Conservation (phyloP, 2,113 vertebrate genomes). For the Poeciliopsis retropinna region DNA sequence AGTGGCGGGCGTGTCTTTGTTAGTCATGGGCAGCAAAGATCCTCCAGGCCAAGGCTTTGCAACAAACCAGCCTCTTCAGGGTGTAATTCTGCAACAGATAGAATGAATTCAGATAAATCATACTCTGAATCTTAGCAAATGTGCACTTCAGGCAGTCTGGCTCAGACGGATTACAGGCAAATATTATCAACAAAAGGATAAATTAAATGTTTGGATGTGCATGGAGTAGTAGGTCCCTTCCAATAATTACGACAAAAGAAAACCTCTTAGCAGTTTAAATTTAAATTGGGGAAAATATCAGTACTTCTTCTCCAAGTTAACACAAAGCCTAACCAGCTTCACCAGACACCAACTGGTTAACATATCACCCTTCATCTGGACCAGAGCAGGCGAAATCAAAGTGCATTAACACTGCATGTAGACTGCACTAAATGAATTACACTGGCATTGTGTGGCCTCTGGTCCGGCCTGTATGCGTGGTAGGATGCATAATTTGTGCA, state of each 20-base stretch:
- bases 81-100: constrained; percentile 67
- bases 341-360: constrained; percentile 70
- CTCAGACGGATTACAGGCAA: constrained; percentile 69
- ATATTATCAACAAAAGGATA: constrained; percentile 64
- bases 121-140: constrained; percentile 65
- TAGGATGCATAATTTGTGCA: constrained; percentile 81
- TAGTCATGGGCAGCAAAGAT: constrained; percentile 73
- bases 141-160: constrained; percentile 63
- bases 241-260: constrained; percentile 74
- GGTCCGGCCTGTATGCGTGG: constrained; percentile 72
- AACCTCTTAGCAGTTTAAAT: constrained; percentile 66
- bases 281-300: constrained; percentile 64
- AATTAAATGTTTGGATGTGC: constrained; percentile 63
- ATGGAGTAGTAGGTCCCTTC: constrained; percentile 62
- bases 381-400: constrained; percentile 76
- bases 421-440: constrained; percentile 81
- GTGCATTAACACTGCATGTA: constrained; percentile 81
- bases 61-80: constrained; percentile 67
- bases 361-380: constrained; percentile 73
- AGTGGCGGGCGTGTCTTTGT: constrained; percentile 79
- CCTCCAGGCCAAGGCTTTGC: constrained; percentile 70
- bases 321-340: constrained; percentile 65
- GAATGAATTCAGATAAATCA: constrained; percentile 72
- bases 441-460: constrained; percentile 76
- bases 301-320: constrained; percentile 61